Conservation (phyloP, 2,888 invertebrate genomes). For the Eristalis pertinax region DNA sequence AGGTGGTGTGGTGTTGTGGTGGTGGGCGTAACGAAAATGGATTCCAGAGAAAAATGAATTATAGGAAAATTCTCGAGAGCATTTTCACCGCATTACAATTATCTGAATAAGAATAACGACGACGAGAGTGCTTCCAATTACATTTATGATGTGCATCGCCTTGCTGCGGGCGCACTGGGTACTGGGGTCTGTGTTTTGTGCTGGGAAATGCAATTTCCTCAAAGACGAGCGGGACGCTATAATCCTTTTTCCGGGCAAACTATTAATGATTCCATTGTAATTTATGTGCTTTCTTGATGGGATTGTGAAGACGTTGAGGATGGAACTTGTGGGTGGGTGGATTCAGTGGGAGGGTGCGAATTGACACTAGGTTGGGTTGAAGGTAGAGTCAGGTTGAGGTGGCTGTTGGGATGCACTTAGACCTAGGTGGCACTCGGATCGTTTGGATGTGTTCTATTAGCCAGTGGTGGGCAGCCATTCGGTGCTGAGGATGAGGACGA, state of each 20-base stretch:
- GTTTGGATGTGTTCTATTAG: too few relatives aligned
- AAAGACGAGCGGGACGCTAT: not conserved
- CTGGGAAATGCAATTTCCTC: not conserved
- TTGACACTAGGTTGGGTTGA: too few relatives aligned
- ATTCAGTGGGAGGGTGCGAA: too few relatives aligned
- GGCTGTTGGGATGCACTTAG: too few relatives aligned
- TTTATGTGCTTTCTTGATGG: not conserved
- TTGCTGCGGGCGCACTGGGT: not conserved
- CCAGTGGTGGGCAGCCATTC: too few relatives aligned
- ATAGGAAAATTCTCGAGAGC: slow-evolving; percentile 37
- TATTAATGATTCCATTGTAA: not conserved
- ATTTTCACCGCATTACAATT: slow-evolving; percentile 52
- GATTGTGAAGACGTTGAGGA: not conserved
- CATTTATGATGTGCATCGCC: slow-evolving; percentile 37
- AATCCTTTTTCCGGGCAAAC: not conserved
- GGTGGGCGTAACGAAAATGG: slow-evolving; percentile 5
- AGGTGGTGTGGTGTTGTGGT: slow-evolving; percentile 15
- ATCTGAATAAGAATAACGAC: slow-evolving; percentile 48
- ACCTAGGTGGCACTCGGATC: too few relatives aligned
- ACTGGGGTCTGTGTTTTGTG: not conserved
- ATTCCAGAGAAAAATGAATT: slow-evolving; percentile 48
- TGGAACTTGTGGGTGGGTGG: not conserved
- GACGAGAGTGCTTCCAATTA: slow-evolving; percentile 57
- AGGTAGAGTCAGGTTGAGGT: too few relatives aligned
- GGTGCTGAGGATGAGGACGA: too few relatives aligned